A percentile compares a stretch with the other conserved stretches of the same genome.
These are phyloP conservation scores for Cosmia pyralina DNA, from an alignment of 2,888 invertebrate genomes.

Conservation along the genomic window DNA sequence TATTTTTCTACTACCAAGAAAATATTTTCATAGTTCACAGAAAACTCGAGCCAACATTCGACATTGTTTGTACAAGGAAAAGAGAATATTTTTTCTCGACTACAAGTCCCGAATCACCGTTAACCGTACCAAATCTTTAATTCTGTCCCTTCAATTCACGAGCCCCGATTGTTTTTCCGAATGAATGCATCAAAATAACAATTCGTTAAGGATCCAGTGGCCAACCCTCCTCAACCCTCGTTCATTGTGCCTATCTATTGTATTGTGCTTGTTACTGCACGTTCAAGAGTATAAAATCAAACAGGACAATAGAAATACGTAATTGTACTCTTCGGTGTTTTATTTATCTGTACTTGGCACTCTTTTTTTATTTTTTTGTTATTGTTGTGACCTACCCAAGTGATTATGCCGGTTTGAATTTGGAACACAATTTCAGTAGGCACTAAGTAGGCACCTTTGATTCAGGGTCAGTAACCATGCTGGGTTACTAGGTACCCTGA, in stretches of 20 bases:
- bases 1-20: not conserved
- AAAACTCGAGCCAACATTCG: slow-evolving; percentile 16
- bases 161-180: slow-evolving; percentile 87
- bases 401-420: slow-evolving; percentile 7
- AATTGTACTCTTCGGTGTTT: slow-evolving; percentile 54
- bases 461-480: too few relatives aligned
- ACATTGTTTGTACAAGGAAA: slow-evolving; percentile 46
- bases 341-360: slow-evolving; percentile 37
- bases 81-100: slow-evolving; percentile 63
- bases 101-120: slow-evolving; percentile 73
- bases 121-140: slow-evolving; percentile 84
- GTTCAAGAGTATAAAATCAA: slow-evolving; percentile 59
- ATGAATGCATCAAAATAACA: slow-evolving; percentile 88
- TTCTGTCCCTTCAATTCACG: slow-evolving; percentile 83
- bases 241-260: slow-evolving; percentile 66
- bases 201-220: slow-evolving; percentile 82
- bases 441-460: too few relatives aligned
- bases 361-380: slow-evolving; percentile 4
- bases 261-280: slow-evolving; percentile 58
- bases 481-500: too few relatives aligned
- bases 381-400: not conserved
- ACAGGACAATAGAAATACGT: slow-evolving; percentile 52
- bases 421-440: not conserved
- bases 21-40: slow-evolving; percentile 29
- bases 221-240: slow-evolving; percentile 75